Base-by-base conservation (phyloP, 2,113 vertebrate species). In the Pleuronectes platessa region DNA sequence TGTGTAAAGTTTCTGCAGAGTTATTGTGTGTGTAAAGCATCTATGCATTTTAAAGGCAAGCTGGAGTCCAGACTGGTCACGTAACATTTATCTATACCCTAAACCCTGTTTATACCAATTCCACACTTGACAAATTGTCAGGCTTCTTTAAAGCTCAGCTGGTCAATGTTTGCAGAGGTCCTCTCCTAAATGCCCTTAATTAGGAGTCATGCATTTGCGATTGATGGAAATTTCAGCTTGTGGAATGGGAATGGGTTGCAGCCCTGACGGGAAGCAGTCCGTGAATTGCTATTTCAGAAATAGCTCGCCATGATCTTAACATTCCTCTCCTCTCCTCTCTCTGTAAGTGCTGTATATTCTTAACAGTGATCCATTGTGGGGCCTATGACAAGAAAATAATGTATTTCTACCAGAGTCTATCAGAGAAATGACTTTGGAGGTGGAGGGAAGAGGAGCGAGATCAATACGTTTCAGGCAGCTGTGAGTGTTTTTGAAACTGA, bases 331-430 rank as follows among this genome's bases (percentile, higher is more conserved):
- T 76, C 78, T 77, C 79, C 73, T 81, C 72, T 75, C 73, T 77
- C 69, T 83, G 60, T 86, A 82, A 86, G 83, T 84, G 84, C 77
- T 20, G 69, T 86, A 76, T 83, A 81, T 86, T 92, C 84, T 82
- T 92, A 92, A 88, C 86, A 75, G 85, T 89, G 87, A 93, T 92
- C 86, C 88, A 90, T 90, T 88, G 91, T 86, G 75, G 83, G 85
- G 85, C 72, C 82, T 73, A 86, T 93, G 92, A 93, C 88, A 93
- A 91, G 86, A 93, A 93, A 92, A 92, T 92, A 90, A 92, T 88
- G 82, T 86, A 92, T 92, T 90, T 92, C 90, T 89, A 81, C 85
- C 81, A 69, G 82, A 92, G 89, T 88, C 88, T 87, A 90, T 91
- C 86, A 89, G 83, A 88, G 80, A 87, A 89, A 91, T 90, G 76